Base-by-base conservation (phyloP, 2,888 invertebrate genomes). In the Caenorhabditis sp. region DNA sequence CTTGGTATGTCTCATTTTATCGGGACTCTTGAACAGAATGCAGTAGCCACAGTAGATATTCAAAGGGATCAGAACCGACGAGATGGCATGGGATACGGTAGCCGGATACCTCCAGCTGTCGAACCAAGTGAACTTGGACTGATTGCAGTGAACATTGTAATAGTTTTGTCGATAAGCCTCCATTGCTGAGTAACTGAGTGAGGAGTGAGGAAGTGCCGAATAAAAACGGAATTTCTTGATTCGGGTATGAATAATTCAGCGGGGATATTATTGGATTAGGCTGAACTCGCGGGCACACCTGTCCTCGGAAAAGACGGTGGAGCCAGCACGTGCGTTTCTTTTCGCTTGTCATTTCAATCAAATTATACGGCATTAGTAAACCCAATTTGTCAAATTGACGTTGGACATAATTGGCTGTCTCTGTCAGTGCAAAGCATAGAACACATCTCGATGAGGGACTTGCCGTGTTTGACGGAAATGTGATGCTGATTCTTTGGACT, bases 71-170 rank as follows among this genome's bases (percentile, higher is more conserved):
- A 67, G 24, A 15, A 67, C 13, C 4, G 28, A 2, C n/a, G 67
- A 55, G 9, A 67, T 18, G 15, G 55, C 28, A 26, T 67, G 67
- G 18, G 55, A 53, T 2, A 51, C 67, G 24, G 55, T 67, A 0
- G 55, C 53, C 22, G 55, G 67, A 18, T 40, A 67, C 40, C 55
- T 18, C 53, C 53, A 67, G 26, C 40, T 55, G 18, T 67, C 67
- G 53, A 67, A 67, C 53, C 55, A 67, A 2, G 53, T 55, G 37
- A 67, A 67, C 18, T 40, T 20, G 9, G 26, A n/a, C n/a, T 20
- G 67, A 40, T 55, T 13, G 24, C 67, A 67, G 58, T 58, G 32
- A 9, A 26, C 22, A 1, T 32, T 3, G 58, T 58, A 58, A 9
- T 35, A 58, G 2, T 1, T 35, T 8, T 3, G 8, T 11, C 18